Conservation (phyloP, 2,888 invertebrate species). For the Pseudeuparius sepicola region DNA sequence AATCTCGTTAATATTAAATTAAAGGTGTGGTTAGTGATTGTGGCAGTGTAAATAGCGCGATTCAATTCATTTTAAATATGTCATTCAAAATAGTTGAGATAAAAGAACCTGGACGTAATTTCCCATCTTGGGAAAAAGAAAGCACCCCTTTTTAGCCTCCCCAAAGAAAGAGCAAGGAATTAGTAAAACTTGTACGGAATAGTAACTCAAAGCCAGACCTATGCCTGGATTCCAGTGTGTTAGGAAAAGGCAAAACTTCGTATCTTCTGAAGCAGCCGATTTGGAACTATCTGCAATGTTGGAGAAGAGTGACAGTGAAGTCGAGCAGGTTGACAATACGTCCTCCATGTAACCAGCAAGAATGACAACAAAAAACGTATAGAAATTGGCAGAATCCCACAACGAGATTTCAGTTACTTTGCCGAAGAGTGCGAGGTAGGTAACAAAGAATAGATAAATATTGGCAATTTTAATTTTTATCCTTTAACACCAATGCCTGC, state of each 20-base stretch:
- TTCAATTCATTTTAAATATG: conserved; percentile 5
- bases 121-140: conserved; percentile 4
- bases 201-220: conserved; percentile 5
- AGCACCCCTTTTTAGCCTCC: conserved; percentile 4
- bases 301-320: conserved; percentile 5
- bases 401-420: too few species aligned
- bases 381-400: conserved; percentile 8
- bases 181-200: neutral
- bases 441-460: too few species aligned
- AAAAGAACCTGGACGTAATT: conserved; percentile 3
- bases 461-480: too few species aligned
- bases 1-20: too few species aligned
- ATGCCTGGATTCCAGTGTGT: too few species aligned
- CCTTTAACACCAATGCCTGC: too few species aligned
- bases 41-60: too few species aligned
- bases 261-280: conserved; percentile 6
- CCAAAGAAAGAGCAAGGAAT: conserved; percentile 2
- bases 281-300: conserved; percentile 6
- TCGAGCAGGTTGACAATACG: too few species aligned
- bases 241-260: conserved; percentile 5
- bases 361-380: too few species aligned
- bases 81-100: conserved; percentile 6
- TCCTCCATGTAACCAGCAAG: too few species aligned
- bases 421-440: conserved; percentile 11
- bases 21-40: too few species aligned